phyloP scores from a whole-genome alignment of 2,797 vertebrate genomes.

The Brachyrhaphis roseni region DNA sequence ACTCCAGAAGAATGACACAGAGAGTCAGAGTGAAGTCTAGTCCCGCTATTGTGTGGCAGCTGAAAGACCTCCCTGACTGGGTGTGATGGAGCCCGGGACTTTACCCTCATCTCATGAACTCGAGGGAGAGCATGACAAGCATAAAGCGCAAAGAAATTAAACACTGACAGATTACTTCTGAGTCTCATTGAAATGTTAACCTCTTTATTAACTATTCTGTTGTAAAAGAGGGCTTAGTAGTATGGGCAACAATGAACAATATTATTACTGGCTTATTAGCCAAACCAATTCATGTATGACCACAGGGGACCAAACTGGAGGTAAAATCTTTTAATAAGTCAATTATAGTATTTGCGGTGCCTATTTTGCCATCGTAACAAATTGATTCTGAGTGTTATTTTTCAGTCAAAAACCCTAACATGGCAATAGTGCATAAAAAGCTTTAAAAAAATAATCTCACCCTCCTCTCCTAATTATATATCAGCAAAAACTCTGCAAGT shows the following conservation, averaged over 20 bases:
- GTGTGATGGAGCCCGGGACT: constrained; percentile 58
- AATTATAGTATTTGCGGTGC: constrained; percentile 53
- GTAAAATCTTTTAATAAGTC: constrained; percentile 72
- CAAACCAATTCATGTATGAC: constrained; percentile 62
- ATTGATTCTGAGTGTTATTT: constrained; percentile 64
- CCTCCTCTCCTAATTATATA: constrained; percentile 35
- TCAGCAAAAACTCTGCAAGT: constrained; percentile 44
- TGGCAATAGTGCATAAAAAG: constrained; percentile 58
- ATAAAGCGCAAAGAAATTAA: constrained; percentile 63
- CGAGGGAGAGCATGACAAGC: constrained; percentile 58
- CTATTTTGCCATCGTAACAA: constrained; percentile 62
- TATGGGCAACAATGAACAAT: constrained; percentile 48
- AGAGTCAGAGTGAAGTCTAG: constrained; percentile 43
- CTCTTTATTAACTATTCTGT: constrained; percentile 66
- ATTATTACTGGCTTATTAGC: constrained; percentile 64
- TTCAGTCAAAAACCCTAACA: constrained; percentile 62
- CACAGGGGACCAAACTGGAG: constrained; percentile 55
- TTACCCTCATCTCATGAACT: constrained; percentile 61
- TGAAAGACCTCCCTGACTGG: constrained; percentile 70
- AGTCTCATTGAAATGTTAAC: constrained; percentile 71
- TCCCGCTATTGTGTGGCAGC: constrained; percentile 63
- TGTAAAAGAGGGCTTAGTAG: constrained; percentile 48
- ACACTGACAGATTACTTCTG: constrained; percentile 71
- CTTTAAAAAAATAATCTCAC: constrained; percentile 26
- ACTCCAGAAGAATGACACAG: constrained; percentile 29